Evolutionary conservation across 1,140 invertebrate genomes (phyloP).

Genomic region (Globodera ellingtonae): DNA sequence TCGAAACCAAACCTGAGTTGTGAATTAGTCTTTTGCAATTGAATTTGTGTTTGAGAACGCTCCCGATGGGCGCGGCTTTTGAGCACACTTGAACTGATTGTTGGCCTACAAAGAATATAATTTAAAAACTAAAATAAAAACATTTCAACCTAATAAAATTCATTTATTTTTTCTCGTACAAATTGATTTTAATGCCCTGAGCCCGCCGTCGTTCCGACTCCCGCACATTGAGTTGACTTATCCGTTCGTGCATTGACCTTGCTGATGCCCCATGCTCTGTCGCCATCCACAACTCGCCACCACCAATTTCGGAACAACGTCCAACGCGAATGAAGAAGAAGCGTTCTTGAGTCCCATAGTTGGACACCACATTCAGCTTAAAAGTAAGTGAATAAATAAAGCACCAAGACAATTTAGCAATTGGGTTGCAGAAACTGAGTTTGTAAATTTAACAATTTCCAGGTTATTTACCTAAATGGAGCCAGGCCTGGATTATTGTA

Average conservation of each 20-base stretch:
- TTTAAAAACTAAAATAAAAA: neutral
- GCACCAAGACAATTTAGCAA: neutral
- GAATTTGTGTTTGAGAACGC: conserved; percentile 41
- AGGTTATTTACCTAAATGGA: too few species aligned
- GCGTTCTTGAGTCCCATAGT: conserved; percentile 46
- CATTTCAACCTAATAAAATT: neutral
- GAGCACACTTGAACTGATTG: conserved; percentile 38
- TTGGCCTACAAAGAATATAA: conserved; percentile 30
- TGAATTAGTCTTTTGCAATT: conserved; percentile 23
- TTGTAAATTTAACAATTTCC: neutral
- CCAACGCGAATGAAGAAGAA: conserved; percentile 49
- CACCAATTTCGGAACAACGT: conserved; percentile 41
- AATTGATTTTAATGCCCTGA: conserved; percentile 42
- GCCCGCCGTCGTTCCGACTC: conserved; percentile 40
- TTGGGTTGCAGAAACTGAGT: neutral
- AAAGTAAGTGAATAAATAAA: neutral
- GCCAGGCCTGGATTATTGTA: too few species aligned
- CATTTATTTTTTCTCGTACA: conserved; percentile 23
- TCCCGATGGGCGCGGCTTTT: conserved; percentile 42
- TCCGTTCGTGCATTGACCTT: conserved; percentile 43
- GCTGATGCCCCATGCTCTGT: conserved; percentile 37
- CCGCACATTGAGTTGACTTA: conserved; percentile 36
- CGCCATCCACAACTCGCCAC: conserved; percentile 44
- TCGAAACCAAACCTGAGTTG: conserved; percentile 3
- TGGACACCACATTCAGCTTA: conserved; percentile 48